Evolutionary conservation across 92 coral and sea anemone species (phyloP).

Genomic region (Nematostella vectensis): DNA sequence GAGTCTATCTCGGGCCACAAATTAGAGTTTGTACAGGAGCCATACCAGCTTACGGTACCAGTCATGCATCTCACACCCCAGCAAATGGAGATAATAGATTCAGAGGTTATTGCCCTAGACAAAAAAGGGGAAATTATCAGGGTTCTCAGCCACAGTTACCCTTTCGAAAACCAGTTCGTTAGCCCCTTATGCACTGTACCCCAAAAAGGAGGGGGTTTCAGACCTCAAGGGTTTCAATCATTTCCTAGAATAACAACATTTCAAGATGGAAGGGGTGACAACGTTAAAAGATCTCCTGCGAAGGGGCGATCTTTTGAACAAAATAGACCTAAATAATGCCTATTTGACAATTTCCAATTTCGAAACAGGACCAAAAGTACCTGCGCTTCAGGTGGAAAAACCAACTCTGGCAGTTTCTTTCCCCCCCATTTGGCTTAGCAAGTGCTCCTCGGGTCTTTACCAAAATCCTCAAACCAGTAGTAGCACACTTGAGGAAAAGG

Average conservation of each 20-base stretch:
- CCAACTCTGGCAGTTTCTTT: slow-evolving; percentile 12
- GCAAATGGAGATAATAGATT: too few relatives aligned
- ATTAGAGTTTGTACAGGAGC: too few relatives aligned
- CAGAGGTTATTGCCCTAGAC: too few relatives aligned
- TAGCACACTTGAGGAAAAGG: slow-evolving; percentile 15
- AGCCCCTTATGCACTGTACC: slow-evolving; percentile 15
- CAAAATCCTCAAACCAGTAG: slow-evolving; percentile 23
- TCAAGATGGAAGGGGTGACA: slow-evolving; percentile 61
- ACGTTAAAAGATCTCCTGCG: slow-evolving; percentile 38
- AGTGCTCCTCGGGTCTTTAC: slow-evolving; percentile 25
- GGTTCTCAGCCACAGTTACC: not conserved
- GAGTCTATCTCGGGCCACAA: too few relatives aligned
- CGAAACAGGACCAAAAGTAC: slow-evolving; percentile 17
- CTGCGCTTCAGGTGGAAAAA: slow-evolving; percentile 29
- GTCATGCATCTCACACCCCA: too few relatives aligned
- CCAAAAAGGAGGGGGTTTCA: slow-evolving; percentile 32
- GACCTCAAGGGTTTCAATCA: slow-evolving; percentile 36
- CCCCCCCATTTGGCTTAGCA: slow-evolving; percentile 37
- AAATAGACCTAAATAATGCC: slow-evolving; percentile 56
- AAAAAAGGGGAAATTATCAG: not conserved
- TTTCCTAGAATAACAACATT: slow-evolving; percentile 39
- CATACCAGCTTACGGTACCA: too few relatives aligned
- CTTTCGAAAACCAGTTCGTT: not conserved
- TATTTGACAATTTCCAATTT: slow-evolving; percentile 19
- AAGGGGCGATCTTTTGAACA: slow-evolving; percentile 33